These are phyloP conservation scores for Neopipo cinnamomea DNA, from an alignment of 2,113 vertebrate genomes.

Conservation along the genomic window DNA sequence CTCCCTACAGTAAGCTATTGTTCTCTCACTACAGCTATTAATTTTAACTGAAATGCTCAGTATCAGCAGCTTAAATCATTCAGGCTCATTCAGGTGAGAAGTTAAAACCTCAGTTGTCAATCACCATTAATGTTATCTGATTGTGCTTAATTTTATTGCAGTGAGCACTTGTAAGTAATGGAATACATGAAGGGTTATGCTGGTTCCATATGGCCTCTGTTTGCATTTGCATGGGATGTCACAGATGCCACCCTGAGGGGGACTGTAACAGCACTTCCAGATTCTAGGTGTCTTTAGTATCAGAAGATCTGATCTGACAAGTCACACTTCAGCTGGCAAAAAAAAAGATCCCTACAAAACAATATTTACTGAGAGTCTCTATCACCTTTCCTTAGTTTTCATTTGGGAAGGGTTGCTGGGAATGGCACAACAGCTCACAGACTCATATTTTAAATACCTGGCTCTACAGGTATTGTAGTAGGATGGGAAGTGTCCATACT, in stretches of 20 bases:
- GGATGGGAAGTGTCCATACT: neutral
- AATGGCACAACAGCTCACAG: neutral
- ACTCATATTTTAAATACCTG: neutral
- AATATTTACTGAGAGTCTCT: neutral
- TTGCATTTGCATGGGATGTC: neutral
- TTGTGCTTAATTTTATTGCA: neutral
- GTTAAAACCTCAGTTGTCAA: neutral
- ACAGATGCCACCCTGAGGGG: neutral
- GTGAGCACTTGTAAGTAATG: neutral
- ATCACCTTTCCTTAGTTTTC: neutral
- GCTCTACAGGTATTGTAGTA: neutral
- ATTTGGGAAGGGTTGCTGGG: neutral
- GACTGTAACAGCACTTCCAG: neutral
- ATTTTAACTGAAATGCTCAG: neutral
- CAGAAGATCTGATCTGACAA: neutral
- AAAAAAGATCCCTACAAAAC: neutral
- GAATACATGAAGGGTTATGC: neutral
- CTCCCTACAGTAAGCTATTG: neutral
- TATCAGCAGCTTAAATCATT: neutral
- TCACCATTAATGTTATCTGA: neutral
- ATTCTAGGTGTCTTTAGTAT: fast-evolving
- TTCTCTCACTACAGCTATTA: neutral
- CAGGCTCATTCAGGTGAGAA: neutral
- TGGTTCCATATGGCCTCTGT: neutral
- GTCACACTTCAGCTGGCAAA: neutral